Evolutionary conservation across 2,888 invertebrate genomes (phyloP).

Genomic region (Bugulina stolonifera): DNA sequence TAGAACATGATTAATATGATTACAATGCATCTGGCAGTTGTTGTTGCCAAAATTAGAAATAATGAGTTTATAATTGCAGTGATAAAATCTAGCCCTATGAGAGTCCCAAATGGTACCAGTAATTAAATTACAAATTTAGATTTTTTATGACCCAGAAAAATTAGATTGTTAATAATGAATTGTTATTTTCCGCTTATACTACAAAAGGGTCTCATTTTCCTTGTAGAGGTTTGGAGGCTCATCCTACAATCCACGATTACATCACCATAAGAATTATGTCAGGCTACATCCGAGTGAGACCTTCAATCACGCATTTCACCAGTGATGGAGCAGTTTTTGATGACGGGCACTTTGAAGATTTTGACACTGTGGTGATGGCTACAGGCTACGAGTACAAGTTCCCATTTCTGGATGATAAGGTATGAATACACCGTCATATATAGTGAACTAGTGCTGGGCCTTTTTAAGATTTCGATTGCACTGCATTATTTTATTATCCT

Average conservation of each 20-base stretch:
- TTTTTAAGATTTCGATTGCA: too few relatives aligned
- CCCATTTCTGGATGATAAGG: slow-evolving; percentile 39
- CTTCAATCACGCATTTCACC: slow-evolving; percentile 40
- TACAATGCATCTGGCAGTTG: background rate
- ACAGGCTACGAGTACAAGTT: slow-evolving; percentile 54
- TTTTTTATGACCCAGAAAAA: too few relatives aligned
- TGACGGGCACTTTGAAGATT: slow-evolving; percentile 40
- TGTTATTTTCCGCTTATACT: too few relatives aligned
- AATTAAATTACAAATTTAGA: too few relatives aligned
- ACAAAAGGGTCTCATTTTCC: slow-evolving; percentile 9
- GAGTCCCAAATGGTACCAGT: too few relatives aligned
- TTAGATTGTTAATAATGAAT: too few relatives aligned
- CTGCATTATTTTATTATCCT: too few relatives aligned
- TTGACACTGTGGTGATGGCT: slow-evolving; percentile 50
- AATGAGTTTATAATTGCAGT: too few relatives aligned
- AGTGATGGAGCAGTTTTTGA: slow-evolving; percentile 41
- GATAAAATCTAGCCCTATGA: too few relatives aligned
- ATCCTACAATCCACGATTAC: slow-evolving; percentile 54
- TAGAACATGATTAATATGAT: background rate
- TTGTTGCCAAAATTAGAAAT: background rate
- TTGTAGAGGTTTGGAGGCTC: slow-evolving; percentile 41
- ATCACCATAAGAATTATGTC: slow-evolving; percentile 54
- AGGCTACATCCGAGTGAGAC: slow-evolving; percentile 46
- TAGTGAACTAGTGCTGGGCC: too few relatives aligned
- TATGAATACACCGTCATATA: too few relatives aligned